A percentile compares a stretch with the other conserved stretches of the same genome.
These are phyloP conservation scores for Drosophila ezoana DNA, from an alignment of 2,888 invertebrate species.

Conservation along the genomic window DNA sequence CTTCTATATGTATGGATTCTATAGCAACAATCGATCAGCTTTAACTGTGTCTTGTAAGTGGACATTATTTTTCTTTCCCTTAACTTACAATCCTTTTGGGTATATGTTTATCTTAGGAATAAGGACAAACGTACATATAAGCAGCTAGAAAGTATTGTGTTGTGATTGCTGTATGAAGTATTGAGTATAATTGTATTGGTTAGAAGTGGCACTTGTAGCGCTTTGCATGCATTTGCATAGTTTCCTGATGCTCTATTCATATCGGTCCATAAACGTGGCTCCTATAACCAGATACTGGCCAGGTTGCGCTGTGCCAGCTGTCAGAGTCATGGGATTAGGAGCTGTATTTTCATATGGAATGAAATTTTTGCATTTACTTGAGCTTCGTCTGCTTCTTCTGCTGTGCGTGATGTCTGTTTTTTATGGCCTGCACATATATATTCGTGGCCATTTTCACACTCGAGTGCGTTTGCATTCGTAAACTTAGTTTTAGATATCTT, in stretches of 20 bases:
- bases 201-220: not conserved
- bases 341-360: conserved; percentile 14
- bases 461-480: conserved; percentile 2
- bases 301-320: not conserved
- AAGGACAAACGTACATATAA: no score
- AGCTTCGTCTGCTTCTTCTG: not conserved
- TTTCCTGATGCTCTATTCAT: not conserved
- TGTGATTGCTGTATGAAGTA: not conserved
- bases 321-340: not conserved
- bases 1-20: no score
- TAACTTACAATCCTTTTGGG: no score
- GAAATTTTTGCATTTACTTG: conserved; percentile 9
- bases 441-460: conserved; percentile 2
- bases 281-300: not conserved
- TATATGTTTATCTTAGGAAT: no score
- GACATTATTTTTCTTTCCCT: no score
- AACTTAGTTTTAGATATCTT: conserved; percentile 24
- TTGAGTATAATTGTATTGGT: not conserved
- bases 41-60: no score
- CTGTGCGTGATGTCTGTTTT: conserved; percentile 14
- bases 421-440: conserved; percentile 20
- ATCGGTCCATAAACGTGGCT: not conserved
- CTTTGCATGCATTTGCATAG: conserved; percentile 6
- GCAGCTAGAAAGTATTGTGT: not conserved
- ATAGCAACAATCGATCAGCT: no score